These are phyloP conservation scores for Mus pahari DNA, from an alignment of 2,113 vertebrate species.

Conservation along the genomic window DNA sequence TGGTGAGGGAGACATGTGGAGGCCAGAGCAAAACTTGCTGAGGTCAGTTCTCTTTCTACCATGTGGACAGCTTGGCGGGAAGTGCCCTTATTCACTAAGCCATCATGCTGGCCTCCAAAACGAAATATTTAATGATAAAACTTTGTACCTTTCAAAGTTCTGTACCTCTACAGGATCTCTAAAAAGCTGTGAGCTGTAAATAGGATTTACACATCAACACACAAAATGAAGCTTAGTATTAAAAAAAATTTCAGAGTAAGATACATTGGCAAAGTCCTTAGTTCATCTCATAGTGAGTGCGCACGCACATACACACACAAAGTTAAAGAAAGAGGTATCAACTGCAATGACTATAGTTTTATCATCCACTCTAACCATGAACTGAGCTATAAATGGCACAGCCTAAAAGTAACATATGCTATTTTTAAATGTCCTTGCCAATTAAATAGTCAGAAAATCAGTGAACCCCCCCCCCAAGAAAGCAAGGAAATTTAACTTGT, in stretches of 20 bases:
- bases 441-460: constrained; percentile 69
- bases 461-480: constrained; percentile 55
- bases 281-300: neutral
- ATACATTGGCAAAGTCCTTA: neutral
- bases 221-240: neutral
- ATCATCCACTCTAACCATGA: constrained; percentile 32
- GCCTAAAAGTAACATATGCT: constrained; percentile 59
- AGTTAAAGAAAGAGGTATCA: neutral
- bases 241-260: neutral
- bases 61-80: neutral
- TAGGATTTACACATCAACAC: neutral
- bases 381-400: constrained; percentile 50
- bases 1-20: neutral
- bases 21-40: neutral
- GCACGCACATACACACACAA: too few species aligned
- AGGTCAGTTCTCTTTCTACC: neutral
- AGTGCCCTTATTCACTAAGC: neutral
- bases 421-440: constrained; percentile 63
- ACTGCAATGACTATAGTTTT: neutral
- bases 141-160: neutral
- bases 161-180: neutral
- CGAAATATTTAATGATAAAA: neutral
- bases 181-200: neutral
- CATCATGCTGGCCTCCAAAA: neutral
- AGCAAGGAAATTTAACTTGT: constrained; percentile 62